A percentile compares a stretch with the other conserved stretches of the same genome.
Conservation (phyloP, 2,113 vertebrate genomes). For the Vombatus ursinus region DNA sequence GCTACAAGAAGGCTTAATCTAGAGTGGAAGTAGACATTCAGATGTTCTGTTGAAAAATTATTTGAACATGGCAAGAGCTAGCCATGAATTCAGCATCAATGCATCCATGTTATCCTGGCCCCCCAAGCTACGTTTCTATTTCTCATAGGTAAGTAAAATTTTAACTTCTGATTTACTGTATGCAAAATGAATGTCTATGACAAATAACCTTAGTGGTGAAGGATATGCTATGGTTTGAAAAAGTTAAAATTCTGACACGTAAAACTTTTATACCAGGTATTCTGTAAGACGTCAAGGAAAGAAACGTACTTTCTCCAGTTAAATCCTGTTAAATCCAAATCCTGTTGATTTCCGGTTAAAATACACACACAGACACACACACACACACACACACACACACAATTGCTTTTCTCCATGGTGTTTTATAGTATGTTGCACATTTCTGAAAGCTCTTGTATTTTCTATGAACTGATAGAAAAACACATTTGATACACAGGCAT, state of each 20-base stretch:
- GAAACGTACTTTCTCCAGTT: background rate
- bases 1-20: background rate
- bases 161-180: background rate
- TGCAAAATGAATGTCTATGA: background rate
- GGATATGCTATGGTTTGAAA: background rate
- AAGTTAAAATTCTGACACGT: background rate
- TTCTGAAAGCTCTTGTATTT: background rate
- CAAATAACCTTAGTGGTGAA: background rate
- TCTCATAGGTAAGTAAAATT: background rate
- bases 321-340: no score
- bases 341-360: background rate
- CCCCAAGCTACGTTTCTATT: background rate
- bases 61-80: background rate
- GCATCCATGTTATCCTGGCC: background rate
- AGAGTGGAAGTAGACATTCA: background rate
- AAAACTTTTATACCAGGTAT: background rate
- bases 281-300: background rate
- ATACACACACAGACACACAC: no score
- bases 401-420: background rate
- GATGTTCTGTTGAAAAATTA: background rate
- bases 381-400: no score
- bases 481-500: background rate
- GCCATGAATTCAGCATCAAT: background rate
- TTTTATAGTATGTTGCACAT: background rate
- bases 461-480: background rate